Conservation (phyloP, 2,888 invertebrate species). For the Anoplius nigerrimus region DNA sequence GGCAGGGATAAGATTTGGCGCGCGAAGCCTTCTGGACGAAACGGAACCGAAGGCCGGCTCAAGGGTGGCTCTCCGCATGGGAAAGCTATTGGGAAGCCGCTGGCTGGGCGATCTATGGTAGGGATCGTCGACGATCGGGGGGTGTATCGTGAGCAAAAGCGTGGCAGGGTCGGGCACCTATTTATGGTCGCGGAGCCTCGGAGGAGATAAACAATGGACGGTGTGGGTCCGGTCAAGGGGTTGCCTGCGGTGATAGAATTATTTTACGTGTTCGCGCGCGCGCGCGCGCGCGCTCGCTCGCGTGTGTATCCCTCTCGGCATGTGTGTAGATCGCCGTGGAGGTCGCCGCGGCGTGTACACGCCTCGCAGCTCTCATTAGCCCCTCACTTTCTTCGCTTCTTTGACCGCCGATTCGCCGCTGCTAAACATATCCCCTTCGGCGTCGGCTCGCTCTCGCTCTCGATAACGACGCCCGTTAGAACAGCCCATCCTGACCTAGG, state of each 20-base stretch:
- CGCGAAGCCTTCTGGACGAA: neutral
- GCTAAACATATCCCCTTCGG: constrained; percentile 62
- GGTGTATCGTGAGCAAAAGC: constrained; percentile 24
- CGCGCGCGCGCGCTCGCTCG: constrained; percentile 18
- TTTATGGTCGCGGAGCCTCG: constrained; percentile 49
- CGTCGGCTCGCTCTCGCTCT: constrained; percentile 33
- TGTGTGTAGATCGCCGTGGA: constrained; percentile 43
- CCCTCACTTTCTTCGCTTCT: constrained; percentile 63
- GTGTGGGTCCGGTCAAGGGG: constrained; percentile 40
- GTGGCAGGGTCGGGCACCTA: constrained; percentile 36
- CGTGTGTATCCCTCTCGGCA: neutral
- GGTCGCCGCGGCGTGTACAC: constrained; percentile 60
- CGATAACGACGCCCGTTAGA: constrained; percentile 23
- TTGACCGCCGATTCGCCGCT: constrained; percentile 59
- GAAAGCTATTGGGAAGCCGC: too few relatives aligned
- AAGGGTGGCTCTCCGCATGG: neutral
- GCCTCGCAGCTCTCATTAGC: constrained; percentile 62
- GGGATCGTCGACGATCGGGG: too few relatives aligned
- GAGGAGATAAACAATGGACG: constrained; percentile 54
- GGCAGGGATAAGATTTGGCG: constrained; percentile 3
- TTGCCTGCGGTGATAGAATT: constrained; percentile 28
- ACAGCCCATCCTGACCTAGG: constrained; percentile 43
- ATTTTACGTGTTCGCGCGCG: constrained; percentile 21
- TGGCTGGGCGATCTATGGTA: too few relatives aligned
- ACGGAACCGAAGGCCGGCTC: constrained; percentile 26